These are phyloP conservation scores for Augochlorella aurata DNA, from an alignment of 2,888 invertebrate genomes.

Conservation along the genomic window DNA sequence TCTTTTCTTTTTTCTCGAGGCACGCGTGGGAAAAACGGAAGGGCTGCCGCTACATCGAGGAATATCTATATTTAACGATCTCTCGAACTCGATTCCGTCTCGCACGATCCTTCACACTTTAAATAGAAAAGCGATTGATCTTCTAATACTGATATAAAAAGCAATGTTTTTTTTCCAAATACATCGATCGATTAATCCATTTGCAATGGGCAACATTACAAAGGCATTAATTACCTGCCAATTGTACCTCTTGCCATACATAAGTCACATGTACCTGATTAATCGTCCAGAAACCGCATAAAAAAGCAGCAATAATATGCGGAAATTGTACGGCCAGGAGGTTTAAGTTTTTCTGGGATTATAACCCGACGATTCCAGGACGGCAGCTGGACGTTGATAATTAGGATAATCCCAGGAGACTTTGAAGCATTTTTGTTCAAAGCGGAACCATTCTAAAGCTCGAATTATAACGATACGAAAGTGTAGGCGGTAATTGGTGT, in stretches of 20 bases:
- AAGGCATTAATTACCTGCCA: too few relatives aligned
- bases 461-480: neutral
- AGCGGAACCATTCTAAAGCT: neutral
- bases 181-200: too few relatives aligned
- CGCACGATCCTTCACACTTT: too few relatives aligned
- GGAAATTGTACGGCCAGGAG: neutral
- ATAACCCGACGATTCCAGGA: neutral
- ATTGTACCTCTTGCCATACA: too few relatives aligned
- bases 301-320: too few relatives aligned
- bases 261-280: too few relatives aligned
- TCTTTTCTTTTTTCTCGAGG: neutral
- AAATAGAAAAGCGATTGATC: too few relatives aligned
- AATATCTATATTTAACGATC: conserved; percentile 1
- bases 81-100: too few relatives aligned
- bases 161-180: too few relatives aligned
- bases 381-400: neutral
- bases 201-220: too few relatives aligned
- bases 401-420: neutral
- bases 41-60: neutral
- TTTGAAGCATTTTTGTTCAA: neutral
- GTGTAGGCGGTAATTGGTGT: conserved; percentile 1
- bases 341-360: neutral
- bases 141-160: too few relatives aligned
- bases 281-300: too few relatives aligned
- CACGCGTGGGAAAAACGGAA: neutral